Evolutionary conservation across 2,113 vertebrate species (phyloP).

Genomic region (Tichodroma muraria): DNA sequence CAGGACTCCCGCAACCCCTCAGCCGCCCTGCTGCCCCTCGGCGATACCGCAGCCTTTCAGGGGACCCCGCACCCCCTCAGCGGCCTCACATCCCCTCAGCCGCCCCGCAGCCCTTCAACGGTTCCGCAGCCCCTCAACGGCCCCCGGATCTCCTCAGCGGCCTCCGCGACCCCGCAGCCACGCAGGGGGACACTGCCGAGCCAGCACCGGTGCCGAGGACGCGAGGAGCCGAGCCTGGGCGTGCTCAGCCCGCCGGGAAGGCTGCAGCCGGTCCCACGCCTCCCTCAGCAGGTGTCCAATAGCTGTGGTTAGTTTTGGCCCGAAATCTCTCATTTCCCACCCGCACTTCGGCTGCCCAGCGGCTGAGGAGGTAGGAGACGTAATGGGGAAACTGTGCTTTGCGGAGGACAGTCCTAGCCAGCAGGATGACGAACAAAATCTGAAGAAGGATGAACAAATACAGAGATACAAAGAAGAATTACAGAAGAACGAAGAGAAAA

Average conservation of each 20-base stretch:
- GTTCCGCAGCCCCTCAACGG: not conserved
- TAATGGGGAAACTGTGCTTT: not conserved
- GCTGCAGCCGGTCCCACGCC: accelerated
- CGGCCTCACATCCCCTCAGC: not conserved
- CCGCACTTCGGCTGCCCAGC: accelerated
- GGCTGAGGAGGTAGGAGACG: not conserved
- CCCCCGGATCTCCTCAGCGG: not conserved
- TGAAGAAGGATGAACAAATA: not conserved
- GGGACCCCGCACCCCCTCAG: not conserved
- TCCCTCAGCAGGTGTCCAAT: accelerated
- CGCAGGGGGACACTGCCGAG: not conserved
- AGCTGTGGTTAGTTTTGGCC: not conserved
- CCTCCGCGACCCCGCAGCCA: not conserved
- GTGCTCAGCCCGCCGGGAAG: no score
- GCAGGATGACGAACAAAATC: accelerated
- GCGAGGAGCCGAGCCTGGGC: not conserved
- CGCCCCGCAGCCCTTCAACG: not conserved
- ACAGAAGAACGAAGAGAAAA: not conserved
- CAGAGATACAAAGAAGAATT: not conserved
- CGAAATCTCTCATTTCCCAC: not conserved
- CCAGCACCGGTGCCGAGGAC: no score
- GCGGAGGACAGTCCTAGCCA: accelerated
- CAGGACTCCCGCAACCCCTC: no score
- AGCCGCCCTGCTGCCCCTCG: not conserved
- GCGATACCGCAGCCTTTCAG: not conserved